These are phyloP conservation scores for Cirrhinus mrigala DNA, from an alignment of 2,797 vertebrate genomes.

Conservation along the genomic window DNA sequence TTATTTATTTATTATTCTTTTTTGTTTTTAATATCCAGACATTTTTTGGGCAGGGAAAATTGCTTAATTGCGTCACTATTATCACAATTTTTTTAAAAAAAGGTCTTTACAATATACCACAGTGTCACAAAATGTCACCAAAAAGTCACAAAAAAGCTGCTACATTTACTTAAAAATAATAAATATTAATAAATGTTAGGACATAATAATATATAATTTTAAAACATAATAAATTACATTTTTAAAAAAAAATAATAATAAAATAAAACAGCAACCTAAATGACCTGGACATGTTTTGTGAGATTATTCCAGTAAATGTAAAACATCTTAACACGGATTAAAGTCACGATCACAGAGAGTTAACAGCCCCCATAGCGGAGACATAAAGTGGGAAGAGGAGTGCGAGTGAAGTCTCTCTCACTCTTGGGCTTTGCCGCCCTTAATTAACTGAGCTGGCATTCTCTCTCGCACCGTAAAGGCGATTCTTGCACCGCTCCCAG, in stretches of 20 bases:
- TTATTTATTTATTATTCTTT: too few relatives aligned
- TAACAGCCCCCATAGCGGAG: slow-evolving; percentile 30
- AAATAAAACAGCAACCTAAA: neutral
- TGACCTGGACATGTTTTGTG: neutral
- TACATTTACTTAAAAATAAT: neutral
- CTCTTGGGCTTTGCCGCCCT: slow-evolving; percentile 32
- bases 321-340: slow-evolving; percentile 18
- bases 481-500: neutral
- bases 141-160: neutral
- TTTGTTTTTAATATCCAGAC: too few relatives aligned
- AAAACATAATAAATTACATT: neutral
- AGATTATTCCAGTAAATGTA: slow-evolving; percentile 1
- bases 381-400: slow-evolving; percentile 4
- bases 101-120: neutral
- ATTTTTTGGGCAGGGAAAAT: too few relatives aligned
- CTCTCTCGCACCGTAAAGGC: slow-evolving; percentile 4
- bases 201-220: neutral
- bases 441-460: slow-evolving; percentile 53
- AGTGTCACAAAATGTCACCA: neutral
- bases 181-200: neutral
- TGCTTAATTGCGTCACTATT: too few relatives aligned
- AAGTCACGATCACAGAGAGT: slow-evolving; percentile 39
- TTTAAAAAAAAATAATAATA: neutral
- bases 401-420: slow-evolving; percentile 17
- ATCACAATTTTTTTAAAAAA: too few relatives aligned